Evolutionary conservation across 1,140 invertebrate genomes (phyloP), one percentile per base, ranked within the genome.

Genomic region (Neodiprion fabricii): DNA sequence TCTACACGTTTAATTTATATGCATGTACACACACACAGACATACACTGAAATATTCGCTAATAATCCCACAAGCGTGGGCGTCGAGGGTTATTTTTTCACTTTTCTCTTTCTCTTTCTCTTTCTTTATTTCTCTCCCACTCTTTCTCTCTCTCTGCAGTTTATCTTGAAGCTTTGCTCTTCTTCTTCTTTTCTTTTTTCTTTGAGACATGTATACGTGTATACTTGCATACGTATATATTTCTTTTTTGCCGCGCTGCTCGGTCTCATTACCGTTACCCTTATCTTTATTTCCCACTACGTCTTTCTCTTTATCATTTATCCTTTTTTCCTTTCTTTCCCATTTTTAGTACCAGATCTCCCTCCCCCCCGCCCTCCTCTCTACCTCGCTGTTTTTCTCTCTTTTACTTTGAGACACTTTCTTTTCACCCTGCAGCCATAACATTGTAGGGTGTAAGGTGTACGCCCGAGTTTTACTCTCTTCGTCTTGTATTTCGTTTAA

Each of bases 181-280:
- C 50, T 70, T 48, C 50, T 70, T 70, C 40, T 76, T 61, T 61
- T 65, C 67, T 75, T 75, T 73, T 68, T 74, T 67, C 67, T 78
- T 40, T 40, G 28, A 40, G 28, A 40, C 28, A 40, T 74, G 74
- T 48, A 48, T 48, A 72, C 28, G 74, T 7, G 7, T 65, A 65
- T 65, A 65, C 12, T 65, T 5, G 12, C 4, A 65, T 65, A 65
- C 0, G 7, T 14, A 14, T 65, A 65, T 65, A 65, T 65, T 65
- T 65, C 1, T 65, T 65, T 65, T 65, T 7, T 65, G 12, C 61
- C 17, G 17, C 17, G 28, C 28, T 40, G n/a, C 53, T 14, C 4
- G 9, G 9, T 61, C 53, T 61, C 7, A 61, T 61, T 61, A 61
- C 53, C 53, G n/a, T 61, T 61, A 61, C 11, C 53, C 53, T 61